Evolutionary conservation across 2,797 vertebrate species (phyloP).

Genomic region (Thalassophryne amazonica): DNA sequence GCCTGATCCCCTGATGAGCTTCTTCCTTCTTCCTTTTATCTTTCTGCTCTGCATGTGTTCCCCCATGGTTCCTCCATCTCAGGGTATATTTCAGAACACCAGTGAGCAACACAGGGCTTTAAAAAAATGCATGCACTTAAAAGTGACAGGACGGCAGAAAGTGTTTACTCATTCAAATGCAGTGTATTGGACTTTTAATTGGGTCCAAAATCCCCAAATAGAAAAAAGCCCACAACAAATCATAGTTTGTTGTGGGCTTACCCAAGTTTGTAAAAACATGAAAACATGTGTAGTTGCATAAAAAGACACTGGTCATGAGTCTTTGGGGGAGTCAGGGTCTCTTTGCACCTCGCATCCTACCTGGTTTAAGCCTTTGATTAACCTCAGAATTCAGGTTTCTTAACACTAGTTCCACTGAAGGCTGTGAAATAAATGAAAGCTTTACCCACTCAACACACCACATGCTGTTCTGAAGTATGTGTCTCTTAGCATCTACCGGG

Average conservation of each 20-base stretch:
- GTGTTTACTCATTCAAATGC: too few relatives aligned
- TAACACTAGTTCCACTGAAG: conserved; percentile 49
- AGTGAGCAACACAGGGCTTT: conserved; percentile 1
- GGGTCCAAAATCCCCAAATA: too few relatives aligned
- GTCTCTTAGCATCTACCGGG: too few relatives aligned
- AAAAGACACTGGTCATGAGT: conserved; percentile 24
- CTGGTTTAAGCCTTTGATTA: conserved; percentile 50
- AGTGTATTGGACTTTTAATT: too few relatives aligned
- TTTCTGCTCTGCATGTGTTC: conserved; percentile 1
- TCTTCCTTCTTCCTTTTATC: conserved; percentile 16
- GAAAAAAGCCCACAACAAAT: too few relatives aligned
- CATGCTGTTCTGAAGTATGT: too few relatives aligned
- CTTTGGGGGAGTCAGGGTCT: conserved; percentile 34
- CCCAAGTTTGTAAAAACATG: too few relatives aligned
- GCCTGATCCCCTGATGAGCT: conserved; percentile 40
- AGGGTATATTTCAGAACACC: not conserved
- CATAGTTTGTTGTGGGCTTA: too few relatives aligned
- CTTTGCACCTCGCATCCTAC: conserved; percentile 38
- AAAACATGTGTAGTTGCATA: not conserved
- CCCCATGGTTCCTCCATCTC: conserved; percentile 6
- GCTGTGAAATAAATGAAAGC: conserved; percentile 37
- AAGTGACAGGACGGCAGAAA: conserved; percentile 11
- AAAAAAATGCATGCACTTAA: conserved; percentile 15
- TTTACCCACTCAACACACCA: conserved; percentile 28
- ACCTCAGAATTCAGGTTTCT: conserved; percentile 56